phyloP scores from a whole-genome alignment of 2,888 invertebrate genomes.

The Brachypalpus laphriformis region DNA sequence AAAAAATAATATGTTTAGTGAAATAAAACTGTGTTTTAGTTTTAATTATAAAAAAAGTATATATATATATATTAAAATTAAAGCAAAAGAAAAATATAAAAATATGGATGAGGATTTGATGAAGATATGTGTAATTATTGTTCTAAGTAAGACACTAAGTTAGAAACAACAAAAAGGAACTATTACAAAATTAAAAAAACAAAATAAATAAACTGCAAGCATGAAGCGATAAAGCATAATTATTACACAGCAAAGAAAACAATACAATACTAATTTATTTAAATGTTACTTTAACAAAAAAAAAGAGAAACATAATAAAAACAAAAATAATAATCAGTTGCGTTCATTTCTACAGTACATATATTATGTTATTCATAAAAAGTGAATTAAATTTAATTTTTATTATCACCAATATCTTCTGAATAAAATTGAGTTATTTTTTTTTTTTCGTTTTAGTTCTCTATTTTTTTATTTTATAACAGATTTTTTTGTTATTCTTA shows the following conservation, averaged over 20 bases:
- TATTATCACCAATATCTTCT: conserved; percentile 2
- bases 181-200: conserved; percentile 11
- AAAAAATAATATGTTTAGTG: conserved; percentile 49
- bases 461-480: conserved; percentile 37
- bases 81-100: conserved; percentile 27
- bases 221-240: conserved; percentile 31
- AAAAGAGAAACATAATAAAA: not conserved
- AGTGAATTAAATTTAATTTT: conserved; percentile 10
- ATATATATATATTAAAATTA: conserved; percentile 5
- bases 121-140: conserved; percentile 69
- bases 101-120: conserved; percentile 49
- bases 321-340: conserved; percentile 4
- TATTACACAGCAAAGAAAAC: conserved; percentile 42
- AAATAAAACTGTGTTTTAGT: conserved; percentile 69
- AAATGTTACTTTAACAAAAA: conserved; percentile 54
- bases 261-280: conserved; percentile 65
- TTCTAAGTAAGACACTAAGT: conserved; percentile 65
- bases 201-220: conserved; percentile 19
- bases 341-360: conserved; percentile 25
- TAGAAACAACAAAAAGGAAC: conserved; percentile 34
- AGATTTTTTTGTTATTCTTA: conserved; percentile 58
- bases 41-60: conserved; percentile 38
- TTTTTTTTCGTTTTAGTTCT: conserved; percentile 22
- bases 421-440: conserved; percentile 23
- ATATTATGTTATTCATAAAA: not conserved